These are phyloP conservation scores for Kuschelorhynchus macadamiae DNA, from an alignment of 2,888 invertebrate species.

Conservation along the genomic window DNA sequence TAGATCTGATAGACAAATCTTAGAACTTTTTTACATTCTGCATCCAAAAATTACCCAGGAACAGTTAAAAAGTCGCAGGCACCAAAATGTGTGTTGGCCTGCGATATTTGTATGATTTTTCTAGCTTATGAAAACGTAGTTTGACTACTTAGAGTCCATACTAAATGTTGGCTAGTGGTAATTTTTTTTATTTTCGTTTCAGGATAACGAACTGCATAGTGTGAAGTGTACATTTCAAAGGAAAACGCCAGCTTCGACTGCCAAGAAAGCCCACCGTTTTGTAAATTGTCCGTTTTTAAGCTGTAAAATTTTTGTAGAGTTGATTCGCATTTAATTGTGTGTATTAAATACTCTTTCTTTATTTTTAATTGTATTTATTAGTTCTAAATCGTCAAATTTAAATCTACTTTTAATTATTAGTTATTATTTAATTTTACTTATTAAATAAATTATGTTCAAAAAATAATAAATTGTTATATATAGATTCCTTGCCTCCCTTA, in stretches of 20 bases:
- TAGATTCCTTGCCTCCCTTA: no score
- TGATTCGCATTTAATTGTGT: slow-evolving; percentile 29
- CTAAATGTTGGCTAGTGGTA: no score
- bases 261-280: slow-evolving; percentile 35
- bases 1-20: no score
- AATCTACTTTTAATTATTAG: slow-evolving; percentile 31
- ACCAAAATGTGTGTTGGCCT: no score
- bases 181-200: slow-evolving; percentile 9
- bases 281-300: slow-evolving; percentile 31
- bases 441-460: slow-evolving; percentile 46
- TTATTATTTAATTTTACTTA: slow-evolving; percentile 31
- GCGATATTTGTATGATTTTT: no score
- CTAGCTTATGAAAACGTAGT: no score
- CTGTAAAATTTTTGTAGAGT: slow-evolving; percentile 31
- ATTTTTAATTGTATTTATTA: slow-evolving; percentile 34
- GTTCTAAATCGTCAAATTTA: slow-evolving; percentile 10
- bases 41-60: no score
- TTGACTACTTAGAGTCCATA: no score
- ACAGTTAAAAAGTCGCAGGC: no score
- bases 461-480: slow-evolving; percentile 1
- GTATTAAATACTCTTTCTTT: slow-evolving; percentile 44
- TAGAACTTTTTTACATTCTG: no score
- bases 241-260: slow-evolving; percentile 15
- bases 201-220: slow-evolving; percentile 26
- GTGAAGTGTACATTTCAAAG: slow-evolving; percentile 7